Evolutionary conservation across 2,888 invertebrate species (phyloP), one percentile per base, ranked within the genome.

Genomic region (Caenorhabditis angaria): DNA sequence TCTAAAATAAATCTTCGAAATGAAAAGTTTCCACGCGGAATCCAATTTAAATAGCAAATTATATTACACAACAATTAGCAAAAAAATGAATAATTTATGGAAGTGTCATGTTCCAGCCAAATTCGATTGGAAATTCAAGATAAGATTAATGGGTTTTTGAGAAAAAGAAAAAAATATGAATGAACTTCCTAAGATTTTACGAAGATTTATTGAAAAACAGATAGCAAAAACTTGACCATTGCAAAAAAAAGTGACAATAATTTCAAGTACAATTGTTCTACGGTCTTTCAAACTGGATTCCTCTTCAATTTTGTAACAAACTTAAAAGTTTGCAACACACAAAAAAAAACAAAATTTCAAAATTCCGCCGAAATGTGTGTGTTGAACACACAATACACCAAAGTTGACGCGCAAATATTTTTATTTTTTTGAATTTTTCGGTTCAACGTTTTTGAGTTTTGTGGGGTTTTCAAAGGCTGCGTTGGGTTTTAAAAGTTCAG

Each of bases 171-270:
- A 24, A 51, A 20, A 51, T 10, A 51, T 54, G 4, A 14, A 14
- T 54, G 10, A 22, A 54, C 54, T 54, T 54, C 20, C 20, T 54
- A 28, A 18, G 20, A 12, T 25, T 54, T 51, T 51, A 51, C 14
- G 24, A 28, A 20, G 14, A 41, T 14, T 12, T 41, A 18, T 41
- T 18, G 41, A 41, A 2, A 41, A 5, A 41, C 10, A 41, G 18
- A 41, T 18, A 18, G 32, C 10, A 41, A 14, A 14, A 41, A 41
- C 41, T 41, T 41, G 41, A 14, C 41, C 10, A 18, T 18, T 41
- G 41, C 10, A n/a, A n/a, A n/a, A n/a, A n/a, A n/a, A n/a, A n/a
- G n/a, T n/a, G n/a, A n/a, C n/a, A n/a, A n/a, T n/a, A 41, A 41
- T 41, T 18, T 41, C 8, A 41, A 41, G 41, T 41, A 41, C 41